Base-by-base conservation (phyloP, 2,888 invertebrate genomes). In the Oligia strigilis region DNA sequence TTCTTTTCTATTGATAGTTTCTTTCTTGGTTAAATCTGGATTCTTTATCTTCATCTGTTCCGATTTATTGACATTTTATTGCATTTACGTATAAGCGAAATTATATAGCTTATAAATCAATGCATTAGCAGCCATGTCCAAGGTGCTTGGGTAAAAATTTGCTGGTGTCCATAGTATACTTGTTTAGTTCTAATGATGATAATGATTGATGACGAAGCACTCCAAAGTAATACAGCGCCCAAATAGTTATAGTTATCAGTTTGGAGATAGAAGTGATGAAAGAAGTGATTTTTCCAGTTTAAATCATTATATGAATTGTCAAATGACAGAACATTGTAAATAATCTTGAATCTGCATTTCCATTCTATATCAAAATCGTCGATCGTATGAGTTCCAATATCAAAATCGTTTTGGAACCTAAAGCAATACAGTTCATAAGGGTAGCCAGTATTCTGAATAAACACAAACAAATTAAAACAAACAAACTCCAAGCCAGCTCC, bases 391-490 rank as follows among this genome's bases (percentile, higher is more conserved):
- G 77, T 83, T 83, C 69, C 79, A 74, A 60, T 71, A 69, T 87
- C 66, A 72, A 78, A 69, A 70, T 88, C 69, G 1, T 76, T 78
- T 72, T 75, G 75, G 80, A 81, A 81, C 78, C 89, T 80, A 83
- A 76, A 77, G 73, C 23, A 29, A 75, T 76, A 77, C 49, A 82
- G 78, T 84, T 70, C 75, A 73, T 69, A 69, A 74, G 62, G 72
- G 70, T 77, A 86, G 74, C 69, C 69, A 82, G 75, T 77, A 76
- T 79, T 79, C 79, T 78, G 78, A 79, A 82, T 87, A 81, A 79
- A 88, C 77, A 84, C 72, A 83, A 81, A 87, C 65, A 72, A 86
- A 84, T 82, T 80, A 84, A 86, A 85, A 82, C 67, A 78, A 81
- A 75, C 69, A 29, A 82, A 72, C n/a, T 82, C 29, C 65, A 75